phyloP scores from a whole-genome alignment of 2,113 vertebrate species.

The Ammodytes dubius region DNA sequence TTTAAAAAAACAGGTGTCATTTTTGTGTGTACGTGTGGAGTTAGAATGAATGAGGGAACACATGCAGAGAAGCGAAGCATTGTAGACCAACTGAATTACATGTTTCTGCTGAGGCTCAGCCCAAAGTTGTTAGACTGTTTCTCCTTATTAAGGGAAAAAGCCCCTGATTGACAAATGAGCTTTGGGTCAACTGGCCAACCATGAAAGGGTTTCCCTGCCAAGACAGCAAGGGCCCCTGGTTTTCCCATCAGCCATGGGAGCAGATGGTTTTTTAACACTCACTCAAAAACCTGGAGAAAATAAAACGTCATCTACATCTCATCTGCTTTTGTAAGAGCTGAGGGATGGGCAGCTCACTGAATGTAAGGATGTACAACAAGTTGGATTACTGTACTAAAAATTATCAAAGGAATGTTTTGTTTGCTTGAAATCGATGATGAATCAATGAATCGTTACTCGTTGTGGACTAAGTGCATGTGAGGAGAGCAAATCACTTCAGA shows the following conservation, averaged over 20 bases:
- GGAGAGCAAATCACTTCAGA: constrained; percentile 26
- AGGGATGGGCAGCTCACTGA: constrained; percentile 5
- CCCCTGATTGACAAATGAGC: constrained; percentile 67
- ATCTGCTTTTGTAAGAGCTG: constrained; percentile 53
- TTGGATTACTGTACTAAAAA: constrained; percentile 8
- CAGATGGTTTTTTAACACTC: constrained; percentile 71
- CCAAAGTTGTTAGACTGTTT: constrained; percentile 40
- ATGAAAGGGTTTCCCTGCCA: constrained; percentile 63
- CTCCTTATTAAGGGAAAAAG: constrained; percentile 68
- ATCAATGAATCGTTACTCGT: neutral
- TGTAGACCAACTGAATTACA: constrained; percentile 43
- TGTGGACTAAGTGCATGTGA: neutral
- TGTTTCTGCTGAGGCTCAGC: constrained; percentile 43
- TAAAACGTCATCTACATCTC: constrained; percentile 6
- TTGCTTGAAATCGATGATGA: constrained; percentile 1
- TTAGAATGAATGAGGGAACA: constrained; percentile 4
- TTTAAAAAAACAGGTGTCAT: constrained; percentile 48
- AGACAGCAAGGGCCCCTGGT: constrained; percentile 51
- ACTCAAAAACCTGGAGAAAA: constrained; percentile 38
- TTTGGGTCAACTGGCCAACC: constrained; percentile 58
- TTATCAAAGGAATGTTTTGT: neutral
- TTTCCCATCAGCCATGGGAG: constrained; percentile 68
- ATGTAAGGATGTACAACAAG: neutral
- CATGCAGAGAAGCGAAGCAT: neutral
- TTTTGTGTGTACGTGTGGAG: constrained; percentile 29